Evolutionary conservation across 2,888 invertebrate genomes (phyloP), one percentile per base, ranked within the genome.

Genomic region (Cotesia congregata): DNA sequence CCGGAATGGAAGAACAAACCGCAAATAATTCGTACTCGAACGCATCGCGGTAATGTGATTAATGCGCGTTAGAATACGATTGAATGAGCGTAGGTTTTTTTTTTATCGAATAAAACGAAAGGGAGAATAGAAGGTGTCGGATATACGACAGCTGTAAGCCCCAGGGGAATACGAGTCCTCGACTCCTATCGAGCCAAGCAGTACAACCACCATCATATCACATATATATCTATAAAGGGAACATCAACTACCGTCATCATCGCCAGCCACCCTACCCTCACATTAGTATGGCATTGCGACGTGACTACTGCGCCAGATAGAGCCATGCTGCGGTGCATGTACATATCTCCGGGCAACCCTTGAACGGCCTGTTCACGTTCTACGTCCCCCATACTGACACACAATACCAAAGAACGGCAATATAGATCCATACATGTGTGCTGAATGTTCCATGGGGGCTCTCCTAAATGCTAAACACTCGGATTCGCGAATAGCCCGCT

Each of bases 91-190:
- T 72, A 50, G 50, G 77, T 65, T 76, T 77, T 69, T 72, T 72
- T 74, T 77, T 74, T 78, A 75, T 71, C 30, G 68, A n/a, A 30
- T 30, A 30, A 30, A 64, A 41, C 15, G 7, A 39, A 77, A 77
- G 78, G 80, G 80, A 83, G 84, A 30, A 30, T 30, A 30, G 30
- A 85, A 86, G 87, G 87, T 87, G 88, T 88, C 83, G 88, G 87
- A 84, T 87, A 84, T 83, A 87, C 88, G 88, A 88, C 88, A 88
- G 88, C 88, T 88, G 88, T 86, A 86, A 87, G 83, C 86, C 88
- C 84, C 85, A 76, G 78, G 86, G 87, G 82, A 79, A 85, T 84
- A 81, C 84, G 84, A 85, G 83, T 86, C 84, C 87, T 87, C 87
- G 86, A 88, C 86, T 86, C 84, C 83, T 82, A 50, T 50, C 50